Evolutionary conservation across 2,113 vertebrate species (phyloP).

Genomic region (Pseudorectes ferrugineus): DNA sequence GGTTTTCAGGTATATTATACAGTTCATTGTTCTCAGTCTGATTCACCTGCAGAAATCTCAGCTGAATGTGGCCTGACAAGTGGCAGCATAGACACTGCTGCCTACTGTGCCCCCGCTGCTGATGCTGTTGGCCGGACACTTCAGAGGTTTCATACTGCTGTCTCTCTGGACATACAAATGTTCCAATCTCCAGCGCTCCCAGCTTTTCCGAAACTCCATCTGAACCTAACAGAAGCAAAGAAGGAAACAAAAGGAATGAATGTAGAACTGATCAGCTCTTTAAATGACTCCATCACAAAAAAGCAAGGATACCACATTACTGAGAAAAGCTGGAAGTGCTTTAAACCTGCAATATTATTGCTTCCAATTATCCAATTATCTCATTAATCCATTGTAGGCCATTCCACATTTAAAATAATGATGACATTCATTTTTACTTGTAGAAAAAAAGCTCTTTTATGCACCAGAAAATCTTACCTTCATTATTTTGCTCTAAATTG

Average conservation of each 20-base stretch:
- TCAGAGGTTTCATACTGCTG: slow-evolving; percentile 78
- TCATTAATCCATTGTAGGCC: neutral
- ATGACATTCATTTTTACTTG: neutral
- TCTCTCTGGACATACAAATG: slow-evolving; percentile 72
- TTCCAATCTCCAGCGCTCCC: slow-evolving; percentile 77
- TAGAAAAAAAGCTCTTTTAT: slow-evolving; percentile 1
- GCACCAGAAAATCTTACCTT: neutral
- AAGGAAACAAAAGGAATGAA: slow-evolving; percentile 12
- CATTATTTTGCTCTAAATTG: neutral
- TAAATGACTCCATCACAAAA: slow-evolving; percentile 25
- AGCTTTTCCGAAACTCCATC: slow-evolving; percentile 78
- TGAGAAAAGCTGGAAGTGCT: slow-evolving; percentile 45
- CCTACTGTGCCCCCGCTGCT: slow-evolving; percentile 70
- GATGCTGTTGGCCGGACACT: slow-evolving; percentile 74
- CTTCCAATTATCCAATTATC: slow-evolving; percentile 13
- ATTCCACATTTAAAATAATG: slow-evolving; percentile 11
- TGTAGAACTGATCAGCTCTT: neutral
- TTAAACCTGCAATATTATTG: slow-evolving; percentile 6
- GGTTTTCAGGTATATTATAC: neutral
- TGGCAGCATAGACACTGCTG: slow-evolving; percentile 70
- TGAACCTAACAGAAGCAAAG: slow-evolving; percentile 69
- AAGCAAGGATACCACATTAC: neutral
- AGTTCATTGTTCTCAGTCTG: neutral
- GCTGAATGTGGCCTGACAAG: slow-evolving; percentile 71
- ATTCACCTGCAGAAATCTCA: slow-evolving; percentile 35